A percentile compares a stretch with the other conserved stretches of the same genome.
Evolutionary conservation across 2,888 invertebrate genomes (phyloP).

Genomic region (Agrochola circellaris): DNA sequence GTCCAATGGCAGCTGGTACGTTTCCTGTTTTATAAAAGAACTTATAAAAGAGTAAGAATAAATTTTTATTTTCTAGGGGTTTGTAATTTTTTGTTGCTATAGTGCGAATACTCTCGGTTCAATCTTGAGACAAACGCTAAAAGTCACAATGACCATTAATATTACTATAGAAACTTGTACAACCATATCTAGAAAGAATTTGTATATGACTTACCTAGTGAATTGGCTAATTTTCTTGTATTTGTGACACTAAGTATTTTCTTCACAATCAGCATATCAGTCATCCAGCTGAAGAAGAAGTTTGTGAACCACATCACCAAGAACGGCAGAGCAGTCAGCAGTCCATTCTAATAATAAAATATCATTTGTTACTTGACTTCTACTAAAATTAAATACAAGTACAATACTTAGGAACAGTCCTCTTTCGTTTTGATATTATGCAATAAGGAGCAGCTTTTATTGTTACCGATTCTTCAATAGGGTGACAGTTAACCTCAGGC

Average conservation of each 20-base stretch:
- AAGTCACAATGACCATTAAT: neutral
- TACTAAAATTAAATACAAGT: neutral
- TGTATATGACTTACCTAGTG: conserved; percentile 79
- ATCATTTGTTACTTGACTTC: neutral
- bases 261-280: conserved; percentile 91
- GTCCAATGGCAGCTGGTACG: conserved; percentile 89
- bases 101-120: neutral
- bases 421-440: neutral
- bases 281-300: conserved; percentile 92
- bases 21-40: conserved; percentile 81
- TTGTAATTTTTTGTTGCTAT: neutral
- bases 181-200: neutral
- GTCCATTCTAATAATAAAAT: conserved; percentile 88
- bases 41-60: neutral
- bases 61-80: neutral
- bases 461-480: neutral
- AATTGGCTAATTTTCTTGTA: conserved; percentile 91
- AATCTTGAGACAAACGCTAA: neutral
- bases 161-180: neutral
- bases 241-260: conserved; percentile 88
- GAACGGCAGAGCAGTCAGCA: conserved; percentile 93
- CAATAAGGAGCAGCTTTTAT: neutral
- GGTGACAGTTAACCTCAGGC: no score
- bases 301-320: conserved; percentile 94
- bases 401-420: no score